phyloP scores from a whole-genome alignment of 2,113 vertebrate species.

The Danionella cerebrum region DNA sequence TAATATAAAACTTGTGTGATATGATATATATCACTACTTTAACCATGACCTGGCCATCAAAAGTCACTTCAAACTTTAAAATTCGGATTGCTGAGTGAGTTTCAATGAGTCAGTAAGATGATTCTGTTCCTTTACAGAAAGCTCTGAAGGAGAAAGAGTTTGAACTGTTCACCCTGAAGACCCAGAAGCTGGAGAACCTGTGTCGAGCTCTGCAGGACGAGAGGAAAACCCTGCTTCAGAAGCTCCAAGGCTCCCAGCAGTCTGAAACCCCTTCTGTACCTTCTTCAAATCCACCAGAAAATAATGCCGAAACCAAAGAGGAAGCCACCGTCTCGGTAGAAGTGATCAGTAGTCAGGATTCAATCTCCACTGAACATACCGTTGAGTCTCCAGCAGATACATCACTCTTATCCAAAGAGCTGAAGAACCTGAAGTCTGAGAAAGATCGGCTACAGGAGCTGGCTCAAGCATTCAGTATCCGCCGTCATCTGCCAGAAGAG shows the following conservation, averaged over 20 bases:
- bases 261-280: constrained; percentile 25
- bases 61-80: no score
- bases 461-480: constrained; percentile 67
- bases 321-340: constrained; percentile 31
- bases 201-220: constrained; percentile 92
- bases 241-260: constrained; percentile 69
- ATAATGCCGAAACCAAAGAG: constrained; percentile 25
- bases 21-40: no score
- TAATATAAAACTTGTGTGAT: no score
- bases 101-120: not conserved
- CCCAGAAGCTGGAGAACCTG: constrained; percentile 88
- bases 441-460: constrained; percentile 67
- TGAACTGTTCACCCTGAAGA: constrained; percentile 82
- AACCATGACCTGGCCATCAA: no score
- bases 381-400: not conserved
- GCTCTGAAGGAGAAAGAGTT: constrained; percentile 80
- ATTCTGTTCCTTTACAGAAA: constrained; percentile 49
- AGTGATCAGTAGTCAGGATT: not conserved
- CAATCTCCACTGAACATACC: not conserved
- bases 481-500: constrained; percentile 47
- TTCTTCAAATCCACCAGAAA: not conserved
- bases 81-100: no score
- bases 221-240: constrained; percentile 79
- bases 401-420: constrained; percentile 40
- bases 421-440: constrained; percentile 49